These are phyloP conservation scores for Halcyon chelicuti DNA, from an alignment of 2,797 vertebrate species.

Conservation along the genomic window DNA sequence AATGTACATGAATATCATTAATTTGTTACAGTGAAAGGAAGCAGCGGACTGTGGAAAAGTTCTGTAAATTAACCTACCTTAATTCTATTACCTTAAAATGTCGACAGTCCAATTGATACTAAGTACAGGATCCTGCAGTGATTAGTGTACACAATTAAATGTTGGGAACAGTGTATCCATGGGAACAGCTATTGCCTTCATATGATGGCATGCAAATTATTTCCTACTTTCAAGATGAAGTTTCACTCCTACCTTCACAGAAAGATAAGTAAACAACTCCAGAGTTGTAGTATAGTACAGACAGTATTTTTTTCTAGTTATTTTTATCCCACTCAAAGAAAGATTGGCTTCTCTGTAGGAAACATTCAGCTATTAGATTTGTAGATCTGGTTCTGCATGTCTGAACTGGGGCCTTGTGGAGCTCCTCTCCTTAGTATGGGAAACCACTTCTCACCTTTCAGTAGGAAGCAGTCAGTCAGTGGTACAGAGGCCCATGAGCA, in stretches of 20 bases:
- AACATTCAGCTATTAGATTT: neutral
- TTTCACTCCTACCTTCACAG: neutral
- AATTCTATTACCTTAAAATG: constrained; percentile 46
- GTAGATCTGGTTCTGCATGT: neutral
- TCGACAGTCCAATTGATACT: constrained; percentile 28
- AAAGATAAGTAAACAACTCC: constrained; percentile 3
- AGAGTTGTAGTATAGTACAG: neutral
- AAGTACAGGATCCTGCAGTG: constrained; percentile 54
- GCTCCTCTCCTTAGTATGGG: neutral
- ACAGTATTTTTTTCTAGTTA: neutral
- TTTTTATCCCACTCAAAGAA: neutral
- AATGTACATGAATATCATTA: neutral
- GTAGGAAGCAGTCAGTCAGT: neutral
- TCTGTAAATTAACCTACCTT: constrained; percentile 24
- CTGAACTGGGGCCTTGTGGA: neutral
- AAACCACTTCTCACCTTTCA: neutral
- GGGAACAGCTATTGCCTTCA: constrained; percentile 61
- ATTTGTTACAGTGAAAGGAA: constrained; percentile 16
- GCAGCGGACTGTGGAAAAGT: neutral
- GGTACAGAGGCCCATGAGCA: neutral
- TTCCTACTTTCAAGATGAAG: constrained; percentile 27
- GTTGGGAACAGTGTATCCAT: constrained; percentile 54
- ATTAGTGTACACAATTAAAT: constrained; percentile 66
- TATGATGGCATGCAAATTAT: constrained; percentile 43
- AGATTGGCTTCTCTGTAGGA: neutral